phyloP scores from a whole-genome alignment of 2,797 vertebrate genomes.

The Gallinago solitaria region DNA sequence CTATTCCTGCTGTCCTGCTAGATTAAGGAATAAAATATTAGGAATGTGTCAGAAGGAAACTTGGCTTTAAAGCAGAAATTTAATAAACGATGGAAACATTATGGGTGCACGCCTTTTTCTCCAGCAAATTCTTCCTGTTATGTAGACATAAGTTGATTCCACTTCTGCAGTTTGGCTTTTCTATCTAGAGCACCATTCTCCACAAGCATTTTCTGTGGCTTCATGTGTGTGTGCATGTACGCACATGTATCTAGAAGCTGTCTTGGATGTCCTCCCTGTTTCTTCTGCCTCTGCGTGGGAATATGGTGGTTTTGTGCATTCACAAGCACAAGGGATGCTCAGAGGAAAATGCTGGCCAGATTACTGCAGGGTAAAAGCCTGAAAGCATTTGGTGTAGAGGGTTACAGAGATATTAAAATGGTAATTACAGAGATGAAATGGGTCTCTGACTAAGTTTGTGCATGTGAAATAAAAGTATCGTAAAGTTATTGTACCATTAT shows the following conservation, averaged over 20 bases:
- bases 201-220: background rate
- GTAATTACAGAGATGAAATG: background rate
- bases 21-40: background rate
- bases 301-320: background rate
- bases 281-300: background rate
- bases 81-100: background rate
- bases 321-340: background rate
- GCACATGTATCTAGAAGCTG: background rate
- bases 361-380: background rate
- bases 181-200: background rate
- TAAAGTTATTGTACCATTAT: background rate
- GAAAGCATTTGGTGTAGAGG: background rate
- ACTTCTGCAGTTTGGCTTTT: background rate
- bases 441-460: background rate
- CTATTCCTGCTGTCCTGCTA: background rate
- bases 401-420: background rate
- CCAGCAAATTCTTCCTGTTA: background rate
- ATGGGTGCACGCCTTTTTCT: background rate
- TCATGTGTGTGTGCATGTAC: background rate
- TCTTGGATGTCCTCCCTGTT: background rate
- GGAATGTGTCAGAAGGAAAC: background rate
- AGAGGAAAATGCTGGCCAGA: background rate
- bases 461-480: background rate
- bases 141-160: background rate
- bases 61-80: background rate